These are phyloP conservation scores for Alces alces DNA, from an alignment of 2,113 vertebrate species.

Conservation along the genomic window DNA sequence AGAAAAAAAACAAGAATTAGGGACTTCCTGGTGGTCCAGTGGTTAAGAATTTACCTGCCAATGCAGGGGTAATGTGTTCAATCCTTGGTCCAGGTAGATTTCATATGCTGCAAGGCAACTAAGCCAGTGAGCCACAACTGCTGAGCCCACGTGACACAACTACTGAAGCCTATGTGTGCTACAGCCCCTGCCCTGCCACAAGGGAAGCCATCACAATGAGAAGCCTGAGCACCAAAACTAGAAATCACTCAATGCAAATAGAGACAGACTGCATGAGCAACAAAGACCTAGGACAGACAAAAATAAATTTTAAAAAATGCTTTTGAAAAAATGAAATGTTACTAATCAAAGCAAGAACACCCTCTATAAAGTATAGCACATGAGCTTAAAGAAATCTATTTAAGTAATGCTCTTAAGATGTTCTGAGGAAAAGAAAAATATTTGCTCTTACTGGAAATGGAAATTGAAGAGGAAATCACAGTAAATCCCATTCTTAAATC, in stretches of 20 bases:
- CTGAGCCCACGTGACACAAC: rapidly evolving
- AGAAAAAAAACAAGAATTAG: not conserved
- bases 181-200: not conserved
- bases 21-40: not conserved
- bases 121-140: not conserved
- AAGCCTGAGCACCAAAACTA: not conserved
- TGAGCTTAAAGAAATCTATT: not conserved
- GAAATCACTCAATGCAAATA: not conserved
- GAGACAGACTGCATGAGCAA: not conserved
- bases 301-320: not conserved
- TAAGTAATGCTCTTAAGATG: not conserved
- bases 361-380: not conserved
- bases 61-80: not conserved
- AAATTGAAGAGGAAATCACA: not conserved
- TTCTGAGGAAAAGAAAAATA: not conserved
- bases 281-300: not conserved
- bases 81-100: not conserved
- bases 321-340: not conserved
- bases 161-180: not conserved
- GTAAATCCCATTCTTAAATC: not conserved
- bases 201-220: not conserved
- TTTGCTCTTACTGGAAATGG: not conserved
- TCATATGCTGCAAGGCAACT: not conserved
- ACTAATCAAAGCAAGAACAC: not conserved
- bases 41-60: not conserved